phyloP scores from a whole-genome alignment of 2,797 vertebrate species.

The Coilia nasus region DNA sequence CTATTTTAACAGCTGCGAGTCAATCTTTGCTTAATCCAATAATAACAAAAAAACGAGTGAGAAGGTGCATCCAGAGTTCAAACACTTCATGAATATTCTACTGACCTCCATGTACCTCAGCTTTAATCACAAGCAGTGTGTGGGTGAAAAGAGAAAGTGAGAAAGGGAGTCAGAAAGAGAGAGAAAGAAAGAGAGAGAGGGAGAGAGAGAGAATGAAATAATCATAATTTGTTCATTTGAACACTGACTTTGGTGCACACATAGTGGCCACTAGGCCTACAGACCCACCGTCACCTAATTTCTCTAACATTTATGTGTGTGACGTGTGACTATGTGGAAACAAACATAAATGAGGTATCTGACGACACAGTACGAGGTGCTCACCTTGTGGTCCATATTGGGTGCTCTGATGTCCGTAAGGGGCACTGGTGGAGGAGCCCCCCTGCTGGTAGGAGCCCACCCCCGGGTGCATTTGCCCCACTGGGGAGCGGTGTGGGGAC shows the following conservation, averaged over 20 bases:
- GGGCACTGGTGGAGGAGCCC: constrained; percentile 78
- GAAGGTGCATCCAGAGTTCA: constrained; percentile 56
- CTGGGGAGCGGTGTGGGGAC: constrained; percentile 89
- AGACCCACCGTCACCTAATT: too few relatives aligned
- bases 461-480: constrained; percentile 85
- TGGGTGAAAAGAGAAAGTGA: constrained; percentile 18
- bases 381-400: constrained; percentile 94
- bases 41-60: constrained; percentile 58
- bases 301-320: background rate
- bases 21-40: constrained; percentile 62
- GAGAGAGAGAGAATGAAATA: background rate
- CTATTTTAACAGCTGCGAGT: constrained; percentile 47
- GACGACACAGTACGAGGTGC: constrained; percentile 20
- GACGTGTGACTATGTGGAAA: background rate
- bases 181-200: too few relatives aligned
- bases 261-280: too few relatives aligned
- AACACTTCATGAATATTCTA: constrained; percentile 69
- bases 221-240: too few relatives aligned
- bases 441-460: constrained; percentile 87
- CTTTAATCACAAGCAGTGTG: constrained; percentile 44
- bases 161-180: constrained; percentile 20
- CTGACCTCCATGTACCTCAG: constrained; percentile 47
- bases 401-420: constrained; percentile 88
- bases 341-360: background rate
- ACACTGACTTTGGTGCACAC: too few relatives aligned